These are phyloP conservation scores for Pterobdella sp. DNA, from an alignment of 2,888 invertebrate genomes.

Conservation along the genomic window DNA sequence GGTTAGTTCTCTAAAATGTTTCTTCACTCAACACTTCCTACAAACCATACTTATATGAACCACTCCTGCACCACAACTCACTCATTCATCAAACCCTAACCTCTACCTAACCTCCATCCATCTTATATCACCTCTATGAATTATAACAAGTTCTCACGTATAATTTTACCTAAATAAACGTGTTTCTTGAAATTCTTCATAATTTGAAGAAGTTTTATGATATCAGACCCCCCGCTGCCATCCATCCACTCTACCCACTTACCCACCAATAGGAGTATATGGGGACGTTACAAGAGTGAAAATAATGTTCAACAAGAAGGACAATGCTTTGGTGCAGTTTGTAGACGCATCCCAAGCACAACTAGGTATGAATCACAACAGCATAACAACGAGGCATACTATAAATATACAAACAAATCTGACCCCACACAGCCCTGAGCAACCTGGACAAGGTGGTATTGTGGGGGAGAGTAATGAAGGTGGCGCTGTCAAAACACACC, in stretches of 20 bases:
- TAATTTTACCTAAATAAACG: too few relatives aligned
- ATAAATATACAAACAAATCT: neutral
- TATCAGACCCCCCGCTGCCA: too few relatives aligned
- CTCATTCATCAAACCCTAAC: too few relatives aligned
- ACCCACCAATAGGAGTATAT: conserved; percentile 86
- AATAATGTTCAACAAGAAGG: conserved; percentile 99
- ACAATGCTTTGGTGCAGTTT: conserved; percentile 97
- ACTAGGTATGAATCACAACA: conserved; percentile 26
- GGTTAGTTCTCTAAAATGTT: conserved; percentile 70
- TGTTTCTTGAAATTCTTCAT: too few relatives aligned
- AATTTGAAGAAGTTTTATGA: too few relatives aligned
- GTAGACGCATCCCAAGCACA: conserved; percentile 90
- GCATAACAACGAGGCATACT: neutral
- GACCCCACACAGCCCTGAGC: conserved; percentile 50
- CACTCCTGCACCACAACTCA: too few relatives aligned
- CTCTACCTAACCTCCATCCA: too few relatives aligned
- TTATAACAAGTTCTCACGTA: too few relatives aligned
- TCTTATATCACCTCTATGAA: too few relatives aligned
- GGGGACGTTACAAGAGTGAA: conserved; percentile 99
- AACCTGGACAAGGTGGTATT: conserved; percentile 95
- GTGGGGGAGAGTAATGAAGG: conserved; percentile 91
- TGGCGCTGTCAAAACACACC: conserved; percentile 96
- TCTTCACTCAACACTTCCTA: neutral
- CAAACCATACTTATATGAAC: neutral
- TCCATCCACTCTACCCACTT: too few relatives aligned